Percentiles rank a stretch among this genome's conserved stretches.
Evolutionary conservation across 2,797 vertebrate genomes (phyloP).

Genomic region (Fratercula arctica): DNA sequence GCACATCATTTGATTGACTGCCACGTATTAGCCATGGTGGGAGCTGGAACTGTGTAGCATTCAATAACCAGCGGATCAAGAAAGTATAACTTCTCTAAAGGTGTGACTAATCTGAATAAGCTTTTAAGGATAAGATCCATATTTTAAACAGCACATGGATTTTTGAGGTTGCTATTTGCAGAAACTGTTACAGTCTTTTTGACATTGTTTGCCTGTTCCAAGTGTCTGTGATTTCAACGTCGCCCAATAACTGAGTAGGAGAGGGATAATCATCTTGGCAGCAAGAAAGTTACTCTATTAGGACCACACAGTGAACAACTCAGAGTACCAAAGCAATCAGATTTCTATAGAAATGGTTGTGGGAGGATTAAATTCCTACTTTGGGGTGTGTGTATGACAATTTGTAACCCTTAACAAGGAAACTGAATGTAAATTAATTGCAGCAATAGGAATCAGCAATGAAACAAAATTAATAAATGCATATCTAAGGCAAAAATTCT

Average conservation of each 20-base stretch:
- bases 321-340: background rate
- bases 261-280: conserved; percentile 9
- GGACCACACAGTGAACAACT: conserved; percentile 20
- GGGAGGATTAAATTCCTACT: background rate
- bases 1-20: background rate
- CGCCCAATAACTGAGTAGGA: background rate
- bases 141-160: background rate
- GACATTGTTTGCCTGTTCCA: background rate
- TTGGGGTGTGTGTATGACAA: background rate
- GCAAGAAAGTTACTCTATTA: background rate
- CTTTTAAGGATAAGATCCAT: background rate
- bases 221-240: background rate
- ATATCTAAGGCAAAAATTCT: background rate
- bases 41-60: background rate
- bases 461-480: background rate
- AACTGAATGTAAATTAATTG: background rate
- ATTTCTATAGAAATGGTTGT: background rate
- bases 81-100: background rate
- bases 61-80: background rate
- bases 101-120: background rate
- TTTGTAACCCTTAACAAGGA: background rate
- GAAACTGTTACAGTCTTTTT: background rate
- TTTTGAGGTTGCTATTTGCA: background rate
- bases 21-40: background rate
- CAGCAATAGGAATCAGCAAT: background rate